Evolutionary conservation across 2,888 invertebrate genomes (phyloP).

Genomic region (Drosophila parthenogenetica): DNA sequence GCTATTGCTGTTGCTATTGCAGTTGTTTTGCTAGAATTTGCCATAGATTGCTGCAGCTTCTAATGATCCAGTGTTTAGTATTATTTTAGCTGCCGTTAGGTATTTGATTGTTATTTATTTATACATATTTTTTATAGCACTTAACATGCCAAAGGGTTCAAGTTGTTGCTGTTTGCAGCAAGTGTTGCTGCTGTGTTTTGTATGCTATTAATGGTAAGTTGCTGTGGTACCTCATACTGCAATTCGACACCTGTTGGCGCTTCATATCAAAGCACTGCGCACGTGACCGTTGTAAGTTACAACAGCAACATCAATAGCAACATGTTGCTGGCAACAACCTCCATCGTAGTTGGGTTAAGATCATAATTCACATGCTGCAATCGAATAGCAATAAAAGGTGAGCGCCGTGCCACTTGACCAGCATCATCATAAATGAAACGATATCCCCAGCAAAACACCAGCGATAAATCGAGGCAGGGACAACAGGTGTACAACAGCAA

Average conservation of each 20-base stretch:
- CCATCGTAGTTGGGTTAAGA: slow-evolving; percentile 38
- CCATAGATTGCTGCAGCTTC: slow-evolving; percentile 23
- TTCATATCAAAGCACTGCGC: slow-evolving; percentile 62
- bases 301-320: slow-evolving; percentile 36
- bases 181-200: slow-evolving; percentile 17
- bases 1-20: slow-evolving; percentile 4
- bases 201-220: slow-evolving; percentile 8
- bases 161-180: slow-evolving; percentile 10
- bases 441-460: slow-evolving; percentile 47
- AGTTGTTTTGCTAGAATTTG: slow-evolving; percentile 12
- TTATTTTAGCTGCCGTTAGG: slow-evolving; percentile 39
- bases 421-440: slow-evolving; percentile 53
- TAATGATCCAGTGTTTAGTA: slow-evolving; percentile 49
- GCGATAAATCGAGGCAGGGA: slow-evolving; percentile 66
- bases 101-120: slow-evolving; percentile 12
- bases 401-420: slow-evolving; percentile 31
- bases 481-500: slow-evolving; percentile 64
- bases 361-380: slow-evolving; percentile 69
- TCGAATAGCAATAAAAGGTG: slow-evolving; percentile 59
- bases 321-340: slow-evolving; percentile 46
- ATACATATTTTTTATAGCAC: not conserved
- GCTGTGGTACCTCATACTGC: slow-evolving; percentile 28
- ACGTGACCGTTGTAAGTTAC: slow-evolving; percentile 55
- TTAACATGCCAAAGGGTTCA: slow-evolving; percentile 17
- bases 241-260: slow-evolving; percentile 61